These are phyloP conservation scores for Cheilosia scutellata DNA, from an alignment of 2,888 invertebrate genomes.

Conservation along the genomic window DNA sequence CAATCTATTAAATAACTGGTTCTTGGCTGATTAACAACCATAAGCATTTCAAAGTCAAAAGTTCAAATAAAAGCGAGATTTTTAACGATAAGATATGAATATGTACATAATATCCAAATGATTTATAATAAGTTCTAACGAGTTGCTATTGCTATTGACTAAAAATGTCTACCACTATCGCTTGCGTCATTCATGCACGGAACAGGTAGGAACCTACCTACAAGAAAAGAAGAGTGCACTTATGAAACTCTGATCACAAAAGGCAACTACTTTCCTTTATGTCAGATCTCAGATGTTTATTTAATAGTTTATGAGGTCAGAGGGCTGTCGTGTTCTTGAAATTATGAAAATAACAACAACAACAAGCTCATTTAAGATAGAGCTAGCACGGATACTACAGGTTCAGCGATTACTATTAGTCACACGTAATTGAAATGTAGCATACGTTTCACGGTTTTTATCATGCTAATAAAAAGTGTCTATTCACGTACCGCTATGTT, in stretches of 20 bases:
- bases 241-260: no score
- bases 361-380: neutral
- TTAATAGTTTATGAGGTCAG: no score
- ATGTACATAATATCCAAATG: neutral
- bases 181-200: no score
- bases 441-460: neutral
- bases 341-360: neutral
- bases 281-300: no score
- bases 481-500: neutral
- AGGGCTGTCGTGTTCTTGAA: neutral
- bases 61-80: conserved; percentile 13
- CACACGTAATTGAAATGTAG: neutral
- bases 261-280: no score
- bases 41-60: neutral
- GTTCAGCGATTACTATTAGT: neutral
- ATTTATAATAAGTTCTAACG: no score
- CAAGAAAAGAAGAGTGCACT: no score
- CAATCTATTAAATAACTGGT: neutral
- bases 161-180: no score
- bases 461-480: neutral
- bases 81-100: conserved; percentile 14
- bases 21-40: neutral
- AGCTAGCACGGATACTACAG: neutral
- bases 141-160: no score
- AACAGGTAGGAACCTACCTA: no score